Evolutionary conservation across 1,140 invertebrate genomes (phyloP), one percentile per base, ranked within the genome.

Genomic region (Chironomus tepperi): DNA sequence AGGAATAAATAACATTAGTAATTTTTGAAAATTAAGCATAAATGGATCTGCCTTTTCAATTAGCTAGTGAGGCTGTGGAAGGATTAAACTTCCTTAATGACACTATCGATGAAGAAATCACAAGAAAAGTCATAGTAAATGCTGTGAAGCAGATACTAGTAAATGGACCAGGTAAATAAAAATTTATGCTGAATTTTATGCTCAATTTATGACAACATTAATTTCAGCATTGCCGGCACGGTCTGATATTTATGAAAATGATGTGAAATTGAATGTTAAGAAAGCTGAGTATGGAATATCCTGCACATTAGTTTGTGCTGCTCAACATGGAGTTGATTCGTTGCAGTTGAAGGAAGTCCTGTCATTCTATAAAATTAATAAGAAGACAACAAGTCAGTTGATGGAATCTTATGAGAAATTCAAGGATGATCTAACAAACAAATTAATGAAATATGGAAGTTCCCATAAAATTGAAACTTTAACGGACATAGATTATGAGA

Each of bases 221-320:
- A 57, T 43, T 70, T 7, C 34, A 82, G 81, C 77, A 73, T 79
- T 82, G 74, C 79, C 81, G 10, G 78, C 79, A 18, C 79, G 79
- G 9, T 80, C 81, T 7, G 81, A 82, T 76, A 77, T 82, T 16
- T 82, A 82, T 73, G 81, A 80, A 3, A 75, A 74, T 3, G 80
- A 80, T 18, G 79, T 57, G 3, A 57, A 79, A 7, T 78, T 76
- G 42, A 78, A 78, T 24, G 78, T 79, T 6, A 82, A 82, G 67
- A 81, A 81, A 64, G 81, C 80, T 70, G 81, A 82, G 76, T 82
- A 80, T 72, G 78, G 79, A 0, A 78, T 82, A 3, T 80, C 80
- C n/a, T 77, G 79, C 0, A 76, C 82, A 8, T 78, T 79, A 21
- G 76, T 78, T 1, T 19, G 81, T 57, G 79, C 79, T n/a, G 81